Evolutionary conservation across 2,797 vertebrate genomes (phyloP).

Genomic region (Cirrhinus mrigala): DNA sequence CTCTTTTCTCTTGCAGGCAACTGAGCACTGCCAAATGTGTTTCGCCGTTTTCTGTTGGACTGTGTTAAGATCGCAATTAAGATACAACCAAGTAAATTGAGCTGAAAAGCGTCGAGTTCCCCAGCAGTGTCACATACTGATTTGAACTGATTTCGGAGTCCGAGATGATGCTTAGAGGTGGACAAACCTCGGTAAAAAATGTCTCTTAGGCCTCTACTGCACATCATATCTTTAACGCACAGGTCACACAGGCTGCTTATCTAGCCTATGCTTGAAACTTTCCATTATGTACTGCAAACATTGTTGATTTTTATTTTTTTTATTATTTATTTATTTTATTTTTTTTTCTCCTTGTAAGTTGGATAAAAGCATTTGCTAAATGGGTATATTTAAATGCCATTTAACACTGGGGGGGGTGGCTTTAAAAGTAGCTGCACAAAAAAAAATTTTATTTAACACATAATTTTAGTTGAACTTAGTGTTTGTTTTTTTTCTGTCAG

Average conservation of each 20-base stretch:
- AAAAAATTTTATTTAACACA: neutral
- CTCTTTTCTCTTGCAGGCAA: slow-evolving; percentile 62
- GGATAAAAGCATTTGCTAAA: neutral
- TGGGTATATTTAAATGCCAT: neutral
- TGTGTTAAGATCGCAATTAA: slow-evolving; percentile 78
- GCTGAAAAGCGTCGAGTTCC: slow-evolving; percentile 62
- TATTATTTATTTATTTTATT: too few relatives aligned
- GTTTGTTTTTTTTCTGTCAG: neutral
- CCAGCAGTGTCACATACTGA: slow-evolving; percentile 58
- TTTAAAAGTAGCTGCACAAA: neutral
- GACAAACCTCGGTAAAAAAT: slow-evolving; percentile 12
- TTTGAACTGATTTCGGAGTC: slow-evolving; percentile 61
- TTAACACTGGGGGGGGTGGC: neutral
- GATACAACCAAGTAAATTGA: slow-evolving; percentile 71
- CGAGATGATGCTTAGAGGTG: slow-evolving; percentile 37
- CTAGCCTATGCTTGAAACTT: neutral
- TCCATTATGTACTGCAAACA: neutral
- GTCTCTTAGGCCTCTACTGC: neutral
- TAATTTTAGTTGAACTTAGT: neutral
- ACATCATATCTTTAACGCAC: neutral
- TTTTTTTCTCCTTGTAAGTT: too few relatives aligned
- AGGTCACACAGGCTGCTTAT: neutral
- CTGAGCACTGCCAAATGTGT: slow-evolving; percentile 61
- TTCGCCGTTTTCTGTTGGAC: slow-evolving; percentile 60
- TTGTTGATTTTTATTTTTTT: too few relatives aligned